Conservation (phyloP, 2,888 invertebrate genomes). For the Synanthedon vespiformis region DNA sequence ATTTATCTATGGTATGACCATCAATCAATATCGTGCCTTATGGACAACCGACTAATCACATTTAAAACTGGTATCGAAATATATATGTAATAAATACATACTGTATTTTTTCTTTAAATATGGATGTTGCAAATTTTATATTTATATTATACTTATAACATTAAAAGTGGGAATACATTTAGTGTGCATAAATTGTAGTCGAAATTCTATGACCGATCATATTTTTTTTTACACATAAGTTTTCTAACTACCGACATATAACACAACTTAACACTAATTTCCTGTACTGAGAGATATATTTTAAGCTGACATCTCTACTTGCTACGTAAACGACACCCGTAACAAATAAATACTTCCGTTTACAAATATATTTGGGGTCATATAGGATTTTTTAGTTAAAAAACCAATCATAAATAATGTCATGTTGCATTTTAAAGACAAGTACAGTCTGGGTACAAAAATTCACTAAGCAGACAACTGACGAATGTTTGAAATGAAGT, state of each 20-base stretch:
- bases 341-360: not conserved
- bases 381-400: too few relatives aligned
- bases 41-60: not conserved
- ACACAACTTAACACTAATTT: constrained; percentile 57
- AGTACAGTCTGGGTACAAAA: too few relatives aligned
- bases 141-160: not conserved
- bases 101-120: too few relatives aligned
- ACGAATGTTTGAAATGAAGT: too few relatives aligned
- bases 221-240: constrained; percentile 34
- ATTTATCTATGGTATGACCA: not conserved
- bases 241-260: constrained; percentile 54
- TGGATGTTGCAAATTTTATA: not conserved
- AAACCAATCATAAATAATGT: too few relatives aligned
- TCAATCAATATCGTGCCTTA: not conserved
- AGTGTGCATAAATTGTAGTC: not conserved
- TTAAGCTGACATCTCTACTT: constrained; percentile 24
- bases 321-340: not conserved
- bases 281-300: constrained; percentile 69
- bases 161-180: not conserved
- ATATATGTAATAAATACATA: too few relatives aligned
- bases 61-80: too few relatives aligned
- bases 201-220: not conserved
- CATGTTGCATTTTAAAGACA: too few relatives aligned
- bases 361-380: too few relatives aligned
- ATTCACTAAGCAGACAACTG: too few relatives aligned